Conservation (phyloP, 2,113 vertebrate genomes). For the Fulica atra region DNA sequence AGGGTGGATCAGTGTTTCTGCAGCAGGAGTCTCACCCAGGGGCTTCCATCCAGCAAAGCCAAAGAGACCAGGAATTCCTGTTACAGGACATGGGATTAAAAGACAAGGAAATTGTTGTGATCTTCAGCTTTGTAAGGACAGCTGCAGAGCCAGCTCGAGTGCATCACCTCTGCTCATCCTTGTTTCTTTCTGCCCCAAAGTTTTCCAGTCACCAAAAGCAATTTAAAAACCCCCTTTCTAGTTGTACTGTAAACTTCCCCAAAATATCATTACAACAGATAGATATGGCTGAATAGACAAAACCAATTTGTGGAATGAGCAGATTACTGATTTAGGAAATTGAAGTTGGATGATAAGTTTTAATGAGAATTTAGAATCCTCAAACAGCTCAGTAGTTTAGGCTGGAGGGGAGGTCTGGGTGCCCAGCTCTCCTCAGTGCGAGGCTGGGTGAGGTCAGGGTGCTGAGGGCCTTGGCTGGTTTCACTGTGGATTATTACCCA, state of each 20-base stretch:
- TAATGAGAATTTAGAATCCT: background rate
- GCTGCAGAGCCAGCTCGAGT: fast-evolving
- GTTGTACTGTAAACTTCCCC: background rate
- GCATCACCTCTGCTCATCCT: background rate
- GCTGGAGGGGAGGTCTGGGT: background rate
- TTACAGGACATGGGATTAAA: background rate
- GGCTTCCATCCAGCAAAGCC: background rate
- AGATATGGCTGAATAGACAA: background rate
- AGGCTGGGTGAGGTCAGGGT: fast-evolving
- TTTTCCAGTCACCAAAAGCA: background rate
- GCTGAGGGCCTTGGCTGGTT: background rate
- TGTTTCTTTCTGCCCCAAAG: background rate
- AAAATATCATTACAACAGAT: background rate
- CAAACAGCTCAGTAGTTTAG: background rate
- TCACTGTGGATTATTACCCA: fast-evolving
- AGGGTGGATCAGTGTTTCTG: too few species aligned
- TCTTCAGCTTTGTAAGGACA: too few species aligned
- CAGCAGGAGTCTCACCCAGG: too few species aligned
- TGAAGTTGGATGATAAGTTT: background rate
- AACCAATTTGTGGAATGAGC: background rate
- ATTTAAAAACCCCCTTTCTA: background rate
- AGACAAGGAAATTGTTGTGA: background rate
- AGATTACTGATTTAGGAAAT: background rate
- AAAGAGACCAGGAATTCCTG: background rate
- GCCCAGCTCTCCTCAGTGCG: background rate